Conservation (phyloP, 2,113 vertebrate species). For the Herpetotheres cachinnans region DNA sequence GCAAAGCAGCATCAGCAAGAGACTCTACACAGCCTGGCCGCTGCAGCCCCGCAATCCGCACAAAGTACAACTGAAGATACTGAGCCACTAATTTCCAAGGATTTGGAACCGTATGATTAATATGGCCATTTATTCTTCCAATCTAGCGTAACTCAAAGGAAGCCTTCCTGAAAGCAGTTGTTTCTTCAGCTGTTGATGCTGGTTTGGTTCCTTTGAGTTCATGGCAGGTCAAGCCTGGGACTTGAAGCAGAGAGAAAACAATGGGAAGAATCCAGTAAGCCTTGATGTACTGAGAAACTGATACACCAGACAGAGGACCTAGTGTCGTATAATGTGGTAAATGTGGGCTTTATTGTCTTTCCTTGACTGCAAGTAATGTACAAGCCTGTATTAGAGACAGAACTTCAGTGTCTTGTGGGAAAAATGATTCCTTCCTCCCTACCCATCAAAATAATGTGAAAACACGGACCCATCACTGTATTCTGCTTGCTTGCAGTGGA, state of each 20-base stretch:
- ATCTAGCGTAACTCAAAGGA: not conserved
- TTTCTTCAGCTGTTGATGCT: not conserved
- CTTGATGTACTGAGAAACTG: not conserved
- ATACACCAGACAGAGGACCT: not conserved
- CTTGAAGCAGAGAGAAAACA: not conserved
- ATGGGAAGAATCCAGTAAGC: not conserved
- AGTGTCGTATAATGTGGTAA: not conserved
- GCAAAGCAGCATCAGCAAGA: slow-evolving; percentile 85
- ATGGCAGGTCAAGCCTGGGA: not conserved
- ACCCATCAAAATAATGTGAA: not conserved
- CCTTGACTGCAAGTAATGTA: not conserved
- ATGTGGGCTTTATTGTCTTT: not conserved
- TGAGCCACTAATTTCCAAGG: slow-evolving; percentile 57
- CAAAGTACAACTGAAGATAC: not conserved
- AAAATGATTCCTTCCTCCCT: not conserved
- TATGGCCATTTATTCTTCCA: not conserved
- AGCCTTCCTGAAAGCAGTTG: not conserved
- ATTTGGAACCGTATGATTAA: slow-evolving; percentile 47
- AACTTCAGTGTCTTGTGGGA: not conserved
- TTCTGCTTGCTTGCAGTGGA: not conserved
- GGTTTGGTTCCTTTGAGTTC: not conserved
- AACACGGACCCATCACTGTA: not conserved
- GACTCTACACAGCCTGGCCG: slow-evolving; percentile 73
- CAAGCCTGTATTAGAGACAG: not conserved
- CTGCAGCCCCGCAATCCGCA: not conserved